Base-by-base conservation (phyloP, 1,140 invertebrate genomes). In the Neodiprion fabricii region DNA sequence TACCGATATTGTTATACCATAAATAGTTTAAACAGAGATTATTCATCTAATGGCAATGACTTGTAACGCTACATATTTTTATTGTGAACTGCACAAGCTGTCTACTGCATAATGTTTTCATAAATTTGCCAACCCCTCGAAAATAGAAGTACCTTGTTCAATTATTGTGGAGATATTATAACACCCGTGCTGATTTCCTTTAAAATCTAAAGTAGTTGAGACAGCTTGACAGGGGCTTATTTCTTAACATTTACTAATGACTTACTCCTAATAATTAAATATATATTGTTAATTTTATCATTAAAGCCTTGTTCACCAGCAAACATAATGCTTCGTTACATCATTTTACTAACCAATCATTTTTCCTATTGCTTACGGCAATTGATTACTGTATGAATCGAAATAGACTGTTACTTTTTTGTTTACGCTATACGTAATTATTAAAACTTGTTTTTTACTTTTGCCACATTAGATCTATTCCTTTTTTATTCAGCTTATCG, bases 271-370 rank as follows among this genome's bases (percentile, higher is more conserved):
- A 61, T 61, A 72, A 77, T 75, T 74, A 74, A 84, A 78, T 78
- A 78, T 78, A 82, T 53, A 82, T 83, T 88, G 84, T 87, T 84
- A 85, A 85, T 83, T 85, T 80, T 79, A 80, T 78, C 74, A 76
- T 79, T 72, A 53, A 79, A 79, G 73, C 48, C 82, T 61, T 61
- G 81, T 85, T 84, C 75, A 81, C 83, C 85, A 88, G 86, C 87
- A 85, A 87, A 87, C 77, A 80, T 81, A 85, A 85, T 84, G 85
- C 84, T 87, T 86, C 85, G 74, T 82, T 81, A 82, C 78, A 76
- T 82, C 75, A 79, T 79, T 79, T 83, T 81, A 87, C 86, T 88
- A 87, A 88, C 85, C 75, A 11, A 61, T 61, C 28, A 82, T 83
- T 68, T 80, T 40, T 40, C 28, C 28, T 40, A 40, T 40, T 40